These are phyloP conservation scores for Trinorchestia longiramus DNA, from an alignment of 1,140 invertebrate species.

Conservation along the genomic window DNA sequence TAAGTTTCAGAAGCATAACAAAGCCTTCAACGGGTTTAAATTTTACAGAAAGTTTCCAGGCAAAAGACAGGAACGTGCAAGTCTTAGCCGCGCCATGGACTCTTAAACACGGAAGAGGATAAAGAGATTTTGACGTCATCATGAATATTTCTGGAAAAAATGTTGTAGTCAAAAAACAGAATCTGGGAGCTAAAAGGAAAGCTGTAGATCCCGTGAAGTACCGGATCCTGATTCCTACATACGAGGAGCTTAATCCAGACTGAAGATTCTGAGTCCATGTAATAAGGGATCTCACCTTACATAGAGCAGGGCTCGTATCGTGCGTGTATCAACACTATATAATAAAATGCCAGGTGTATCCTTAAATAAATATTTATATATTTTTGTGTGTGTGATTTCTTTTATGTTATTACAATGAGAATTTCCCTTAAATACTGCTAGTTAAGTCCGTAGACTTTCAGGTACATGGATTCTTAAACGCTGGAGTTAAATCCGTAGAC, in stretches of 20 bases:
- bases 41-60: not conserved
- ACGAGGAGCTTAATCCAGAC: not conserved
- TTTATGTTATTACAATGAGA: too few relatives aligned
- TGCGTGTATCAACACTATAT: not conserved
- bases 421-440: too few relatives aligned
- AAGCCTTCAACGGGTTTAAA: not conserved
- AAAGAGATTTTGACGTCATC: not conserved
- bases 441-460: too few relatives aligned
- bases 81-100: not conserved
- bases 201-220: not conserved
- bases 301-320: not conserved
- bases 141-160: not conserved
- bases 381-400: too few relatives aligned
- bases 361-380: too few relatives aligned
- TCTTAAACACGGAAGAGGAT: constrained; percentile 7
- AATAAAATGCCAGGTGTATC: too few relatives aligned
- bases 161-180: not conserved
- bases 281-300: not conserved
- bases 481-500: too few relatives aligned
- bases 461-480: too few relatives aligned
- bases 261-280: not conserved
- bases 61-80: not conserved
- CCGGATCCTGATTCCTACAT: not conserved
- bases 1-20: not conserved
- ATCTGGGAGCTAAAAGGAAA: not conserved